Conservation (phyloP, 2,888 invertebrate species). For the Formica aserva region DNA sequence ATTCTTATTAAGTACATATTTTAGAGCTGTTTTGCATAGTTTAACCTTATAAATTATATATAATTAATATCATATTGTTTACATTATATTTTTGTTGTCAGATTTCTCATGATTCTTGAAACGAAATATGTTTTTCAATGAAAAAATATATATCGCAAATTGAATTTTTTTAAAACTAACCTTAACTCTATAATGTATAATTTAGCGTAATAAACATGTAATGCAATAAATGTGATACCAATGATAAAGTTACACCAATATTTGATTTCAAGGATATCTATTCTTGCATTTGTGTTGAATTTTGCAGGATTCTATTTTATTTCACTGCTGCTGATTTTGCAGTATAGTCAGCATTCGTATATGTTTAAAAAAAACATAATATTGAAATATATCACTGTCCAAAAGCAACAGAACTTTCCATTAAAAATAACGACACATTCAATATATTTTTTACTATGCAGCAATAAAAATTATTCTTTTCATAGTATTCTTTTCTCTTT, state of each 20-base stretch:
- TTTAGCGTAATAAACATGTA: slow-evolving; percentile 9
- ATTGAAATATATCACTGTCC: not conserved
- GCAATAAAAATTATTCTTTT: slow-evolving; percentile 30
- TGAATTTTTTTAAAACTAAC: not conserved
- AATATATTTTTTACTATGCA: not conserved
- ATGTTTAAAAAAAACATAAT: not conserved
- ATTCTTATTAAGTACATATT: not conserved
- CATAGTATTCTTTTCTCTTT: not conserved
- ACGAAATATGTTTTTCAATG: slow-evolving; percentile 4
- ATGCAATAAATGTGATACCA: slow-evolving; percentile 41
- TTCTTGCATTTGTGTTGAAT: slow-evolving; percentile 25
- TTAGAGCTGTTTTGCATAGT: slow-evolving; percentile 7
- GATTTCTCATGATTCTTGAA: slow-evolving; percentile 22
- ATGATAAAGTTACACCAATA: slow-evolving; percentile 23
- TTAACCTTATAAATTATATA: slow-evolving; percentile 32
- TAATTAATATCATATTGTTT: slow-evolving; percentile 9
- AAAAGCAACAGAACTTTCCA: not conserved
- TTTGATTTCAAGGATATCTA: slow-evolving; percentile 25
- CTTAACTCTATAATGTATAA: not conserved
- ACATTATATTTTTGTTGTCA: slow-evolving; percentile 40
- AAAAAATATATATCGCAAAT: not conserved
- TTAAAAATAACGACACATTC: not conserved
- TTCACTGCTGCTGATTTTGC: not conserved
- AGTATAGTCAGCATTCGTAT: not conserved
- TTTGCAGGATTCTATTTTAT: not conserved